Evolutionary conservation across 2,888 invertebrate genomes (phyloP).

Genomic region (Metellina segmentata): DNA sequence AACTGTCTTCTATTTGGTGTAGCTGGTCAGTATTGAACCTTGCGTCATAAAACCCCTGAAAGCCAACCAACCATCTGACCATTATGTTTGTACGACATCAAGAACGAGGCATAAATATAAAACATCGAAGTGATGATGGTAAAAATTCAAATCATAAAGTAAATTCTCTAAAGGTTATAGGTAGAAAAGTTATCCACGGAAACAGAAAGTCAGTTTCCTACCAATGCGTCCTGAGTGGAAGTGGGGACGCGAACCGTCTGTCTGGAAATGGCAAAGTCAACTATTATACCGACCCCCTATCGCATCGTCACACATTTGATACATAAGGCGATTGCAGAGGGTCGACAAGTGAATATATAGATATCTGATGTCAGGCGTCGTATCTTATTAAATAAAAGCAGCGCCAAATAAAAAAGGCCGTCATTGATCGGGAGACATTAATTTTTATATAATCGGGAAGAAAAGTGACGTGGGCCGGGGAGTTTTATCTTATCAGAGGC

Average conservation of each 20-base stretch:
- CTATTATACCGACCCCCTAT: constrained; percentile 20
- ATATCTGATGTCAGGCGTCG: constrained; percentile 45
- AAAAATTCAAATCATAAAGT: too few species aligned
- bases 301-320: constrained; percentile 48
- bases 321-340: constrained; percentile 36
- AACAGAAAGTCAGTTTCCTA: too few species aligned
- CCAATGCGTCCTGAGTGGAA: too few species aligned
- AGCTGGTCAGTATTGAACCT: too few species aligned
- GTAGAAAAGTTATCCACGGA: too few species aligned
- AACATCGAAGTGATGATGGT: too few species aligned
- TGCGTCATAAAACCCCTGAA: too few species aligned
- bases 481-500: constrained; percentile 75
- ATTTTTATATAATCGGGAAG: constrained; percentile 74
- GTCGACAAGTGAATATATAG: constrained; percentile 1
- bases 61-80: too few species aligned
- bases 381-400: constrained; percentile 15
- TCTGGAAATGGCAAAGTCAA: constrained; percentile 30
- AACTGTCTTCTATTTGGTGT: too few species aligned
- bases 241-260: background rate
- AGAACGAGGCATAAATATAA: too few species aligned
- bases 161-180: too few species aligned
- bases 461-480: constrained; percentile 41
- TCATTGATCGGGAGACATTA: constrained; percentile 73
- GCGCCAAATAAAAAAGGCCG: constrained; percentile 16
- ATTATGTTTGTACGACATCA: too few species aligned